Evolutionary conservation across 2,888 invertebrate genomes (phyloP).

Genomic region (Ptychoptera contaminata): DNA sequence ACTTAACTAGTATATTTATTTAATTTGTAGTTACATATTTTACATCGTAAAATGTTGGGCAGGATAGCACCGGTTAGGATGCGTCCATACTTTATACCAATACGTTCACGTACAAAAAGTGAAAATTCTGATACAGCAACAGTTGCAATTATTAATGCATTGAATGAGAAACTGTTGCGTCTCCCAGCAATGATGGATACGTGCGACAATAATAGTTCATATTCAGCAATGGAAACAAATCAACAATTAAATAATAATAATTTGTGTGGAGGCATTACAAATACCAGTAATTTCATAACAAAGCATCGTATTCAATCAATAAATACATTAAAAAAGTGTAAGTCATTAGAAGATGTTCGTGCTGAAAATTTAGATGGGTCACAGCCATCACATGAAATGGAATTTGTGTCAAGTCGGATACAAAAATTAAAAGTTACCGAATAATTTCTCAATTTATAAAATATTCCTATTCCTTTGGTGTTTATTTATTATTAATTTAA

Average conservation of each 20-base stretch:
- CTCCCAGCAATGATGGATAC: conserved; percentile 13
- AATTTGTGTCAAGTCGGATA: conserved; percentile 43
- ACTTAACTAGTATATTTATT: too few relatives aligned
- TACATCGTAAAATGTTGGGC: too few relatives aligned
- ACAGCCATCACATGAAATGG: conserved; percentile 37
- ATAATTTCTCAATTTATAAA: conserved; percentile 17
- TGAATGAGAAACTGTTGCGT: neutral
- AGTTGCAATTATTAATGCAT: conserved; percentile 1
- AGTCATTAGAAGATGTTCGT: conserved; percentile 42
- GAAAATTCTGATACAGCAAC: conserved; percentile 37
- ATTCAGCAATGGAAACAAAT: conserved; percentile 3
- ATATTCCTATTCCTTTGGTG: too few relatives aligned
- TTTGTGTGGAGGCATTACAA: conserved; percentile 19
- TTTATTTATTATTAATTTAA: too few relatives aligned
- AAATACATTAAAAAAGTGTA: conserved; percentile 37
- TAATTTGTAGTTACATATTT: too few relatives aligned
- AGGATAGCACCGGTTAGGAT: conserved; percentile 24
- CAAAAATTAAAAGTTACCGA: conserved; percentile 45
- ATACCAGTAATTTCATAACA: conserved; percentile 9
- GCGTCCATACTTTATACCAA: conserved; percentile 41
- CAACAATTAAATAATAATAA: conserved; percentile 17
- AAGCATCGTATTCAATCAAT: conserved; percentile 7
- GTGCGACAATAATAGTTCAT: conserved; percentile 6
- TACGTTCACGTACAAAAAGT: conserved; percentile 43
- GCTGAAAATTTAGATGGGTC: conserved; percentile 27